A percentile compares a stretch with the other conserved stretches of the same genome.
Evolutionary conservation across 2,113 vertebrate species (phyloP).

Genomic region (Dunckerocampus dactyliophorus): DNA sequence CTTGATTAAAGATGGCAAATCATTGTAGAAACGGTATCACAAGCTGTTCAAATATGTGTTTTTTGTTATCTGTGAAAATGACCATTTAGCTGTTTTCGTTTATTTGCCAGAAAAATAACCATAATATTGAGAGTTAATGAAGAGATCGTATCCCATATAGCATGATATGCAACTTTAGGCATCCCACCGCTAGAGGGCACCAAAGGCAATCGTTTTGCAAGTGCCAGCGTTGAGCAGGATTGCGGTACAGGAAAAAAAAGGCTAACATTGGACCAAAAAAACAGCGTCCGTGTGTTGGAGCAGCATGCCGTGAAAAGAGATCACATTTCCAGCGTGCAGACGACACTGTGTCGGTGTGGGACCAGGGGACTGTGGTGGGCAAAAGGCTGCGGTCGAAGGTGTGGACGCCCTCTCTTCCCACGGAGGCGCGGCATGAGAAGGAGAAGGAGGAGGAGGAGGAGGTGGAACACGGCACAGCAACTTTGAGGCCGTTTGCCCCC

Average conservation of each 20-base stretch:
- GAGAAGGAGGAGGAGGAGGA: constrained; percentile 1
- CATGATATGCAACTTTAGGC: not conserved
- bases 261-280: not conserved
- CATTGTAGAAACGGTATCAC: too few relatives aligned
- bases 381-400: not conserved
- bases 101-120: too few relatives aligned
- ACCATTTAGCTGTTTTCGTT: too few relatives aligned
- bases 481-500: not conserved
- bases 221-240: not conserved
- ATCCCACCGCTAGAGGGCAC: constrained; percentile 1
- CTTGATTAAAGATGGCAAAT: too few relatives aligned
- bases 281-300: not conserved
- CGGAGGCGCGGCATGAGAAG: not conserved
- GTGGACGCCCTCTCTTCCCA: not conserved
- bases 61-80: too few relatives aligned
- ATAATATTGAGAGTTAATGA: too few relatives aligned
- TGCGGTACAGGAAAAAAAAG: not conserved
- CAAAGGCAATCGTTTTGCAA: not conserved
- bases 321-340: not conserved
- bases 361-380: not conserved
- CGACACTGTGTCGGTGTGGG: not conserved
- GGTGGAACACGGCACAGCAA: constrained; percentile 4
- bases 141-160: too few relatives aligned
- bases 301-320: constrained; percentile 3
- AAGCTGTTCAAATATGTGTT: too few relatives aligned